These are phyloP conservation scores for Eulemur coronatus DNA, from an alignment of 2,797 vertebrate genomes.

Conservation along the genomic window DNA sequence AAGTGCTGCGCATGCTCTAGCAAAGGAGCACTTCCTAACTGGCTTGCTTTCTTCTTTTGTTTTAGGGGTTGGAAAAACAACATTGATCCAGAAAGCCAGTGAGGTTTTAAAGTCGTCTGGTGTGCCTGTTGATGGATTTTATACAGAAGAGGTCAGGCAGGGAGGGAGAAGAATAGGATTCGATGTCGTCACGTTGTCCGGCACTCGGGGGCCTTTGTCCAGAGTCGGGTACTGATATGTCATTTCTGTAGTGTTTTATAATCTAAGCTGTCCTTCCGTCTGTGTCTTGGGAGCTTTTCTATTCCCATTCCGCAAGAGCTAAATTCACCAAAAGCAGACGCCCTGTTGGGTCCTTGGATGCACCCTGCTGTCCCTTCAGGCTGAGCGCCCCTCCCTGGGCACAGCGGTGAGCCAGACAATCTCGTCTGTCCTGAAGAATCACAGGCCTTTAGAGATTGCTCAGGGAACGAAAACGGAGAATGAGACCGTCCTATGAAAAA, in stretches of 20 bases:
- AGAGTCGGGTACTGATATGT: conserved; percentile 90
- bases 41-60: not conserved
- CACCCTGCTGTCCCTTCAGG: not conserved
- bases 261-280: not conserved
- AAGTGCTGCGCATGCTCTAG: not conserved
- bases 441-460: not conserved
- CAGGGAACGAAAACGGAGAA: not conserved
- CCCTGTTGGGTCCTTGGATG: too few relatives aligned
- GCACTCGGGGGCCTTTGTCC: conserved; percentile 91
- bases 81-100: conserved; percentile 92
- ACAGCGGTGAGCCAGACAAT: not conserved
- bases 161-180: conserved; percentile 94
- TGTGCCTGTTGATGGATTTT: conserved; percentile 91
- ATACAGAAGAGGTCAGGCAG: conserved; percentile 95
- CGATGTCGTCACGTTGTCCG: conserved; percentile 94
- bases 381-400: not conserved
- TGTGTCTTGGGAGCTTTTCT: not conserved
- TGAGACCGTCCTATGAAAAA: not conserved
- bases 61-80: conserved; percentile 97
- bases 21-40: not conserved
- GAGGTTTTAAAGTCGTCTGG: conserved; percentile 89
- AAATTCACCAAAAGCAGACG: not conserved
- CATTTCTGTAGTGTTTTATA: not conserved
- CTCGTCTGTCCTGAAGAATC: not conserved
- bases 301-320: not conserved